Conservation (phyloP, 2,797 vertebrate species). For the Syngnathus acus region DNA sequence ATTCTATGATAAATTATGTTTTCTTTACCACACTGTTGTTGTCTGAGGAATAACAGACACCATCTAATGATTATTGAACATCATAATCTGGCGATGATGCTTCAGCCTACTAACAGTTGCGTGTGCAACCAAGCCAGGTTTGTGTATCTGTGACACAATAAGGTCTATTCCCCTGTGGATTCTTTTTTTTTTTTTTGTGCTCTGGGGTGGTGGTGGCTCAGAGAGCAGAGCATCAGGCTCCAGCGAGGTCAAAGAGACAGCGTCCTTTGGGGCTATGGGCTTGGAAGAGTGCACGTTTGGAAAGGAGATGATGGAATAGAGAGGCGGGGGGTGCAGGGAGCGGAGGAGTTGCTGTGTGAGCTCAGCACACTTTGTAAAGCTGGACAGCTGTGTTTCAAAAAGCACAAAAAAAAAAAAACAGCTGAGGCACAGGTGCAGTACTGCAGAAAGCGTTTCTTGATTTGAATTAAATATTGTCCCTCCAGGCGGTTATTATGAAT, state of each 20-base stretch:
- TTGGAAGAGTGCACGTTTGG: not conserved
- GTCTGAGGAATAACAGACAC: too few species aligned
- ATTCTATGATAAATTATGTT: too few species aligned
- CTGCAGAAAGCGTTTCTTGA: not conserved
- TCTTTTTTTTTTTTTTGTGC: not conserved
- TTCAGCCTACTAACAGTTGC: too few species aligned
- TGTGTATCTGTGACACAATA: not conserved
- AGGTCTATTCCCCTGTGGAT: not conserved
- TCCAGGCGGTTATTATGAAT: not conserved
- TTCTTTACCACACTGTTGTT: too few species aligned
- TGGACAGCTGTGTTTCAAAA: conserved; percentile 4
- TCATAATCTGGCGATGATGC: too few species aligned
- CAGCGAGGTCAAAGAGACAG: not conserved
- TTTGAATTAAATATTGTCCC: not conserved
- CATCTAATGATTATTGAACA: too few species aligned
- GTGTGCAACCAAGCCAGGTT: too few species aligned
- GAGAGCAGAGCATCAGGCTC: conserved; percentile 1
- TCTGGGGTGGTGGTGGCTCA: not conserved
- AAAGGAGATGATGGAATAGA: not conserved
- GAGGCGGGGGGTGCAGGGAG: too few species aligned
- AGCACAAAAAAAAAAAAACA: not conserved
- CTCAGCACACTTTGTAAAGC: conserved; percentile 3
- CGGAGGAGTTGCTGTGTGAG: not conserved
- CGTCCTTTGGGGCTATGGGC: not conserved
- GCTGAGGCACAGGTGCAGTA: conserved; percentile 1